phyloP scores from a whole-genome alignment of 2,797 vertebrate genomes.

The Typhlichthys subterraneus region DNA sequence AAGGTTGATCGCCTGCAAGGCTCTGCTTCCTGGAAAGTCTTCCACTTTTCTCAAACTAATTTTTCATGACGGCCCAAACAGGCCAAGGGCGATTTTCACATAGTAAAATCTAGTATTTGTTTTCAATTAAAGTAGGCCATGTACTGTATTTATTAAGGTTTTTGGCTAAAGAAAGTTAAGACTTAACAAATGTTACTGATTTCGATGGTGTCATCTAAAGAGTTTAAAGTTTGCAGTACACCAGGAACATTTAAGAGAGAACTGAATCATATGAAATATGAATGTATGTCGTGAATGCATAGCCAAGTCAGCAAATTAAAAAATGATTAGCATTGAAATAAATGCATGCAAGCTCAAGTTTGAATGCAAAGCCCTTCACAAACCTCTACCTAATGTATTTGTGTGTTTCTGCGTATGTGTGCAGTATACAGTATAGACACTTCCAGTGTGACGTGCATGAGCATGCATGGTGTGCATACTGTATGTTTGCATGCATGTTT shows the following conservation, averaged over 20 bases:
- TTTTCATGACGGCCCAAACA: slow-evolving; percentile 29
- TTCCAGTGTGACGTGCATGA: background rate
- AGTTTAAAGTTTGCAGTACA: no score
- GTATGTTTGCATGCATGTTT: background rate
- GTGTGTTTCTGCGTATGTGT: no score
- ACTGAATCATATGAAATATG: no score
- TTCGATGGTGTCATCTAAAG: no score
- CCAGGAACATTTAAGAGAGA: no score
- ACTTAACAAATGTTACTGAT: no score
- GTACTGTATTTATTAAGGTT: no score
- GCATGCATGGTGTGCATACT: background rate
- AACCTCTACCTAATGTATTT: background rate
- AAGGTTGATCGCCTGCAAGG: slow-evolving; percentile 23
- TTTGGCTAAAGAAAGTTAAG: no score
- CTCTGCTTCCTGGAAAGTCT: slow-evolving; percentile 21
- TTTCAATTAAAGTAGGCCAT: no score
- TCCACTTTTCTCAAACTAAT: slow-evolving; percentile 4
- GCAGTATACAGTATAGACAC: no score
- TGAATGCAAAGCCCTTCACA: background rate
- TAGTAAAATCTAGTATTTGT: background rate
- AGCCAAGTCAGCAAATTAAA: no score
- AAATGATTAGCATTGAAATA: slow-evolving; percentile 6
- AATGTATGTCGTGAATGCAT: no score
- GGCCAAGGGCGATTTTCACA: slow-evolving; percentile 24
- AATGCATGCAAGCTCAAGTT: slow-evolving; percentile 29